phyloP scores from a whole-genome alignment of 2,797 vertebrate species.

The Xyrichtys novacula region DNA sequence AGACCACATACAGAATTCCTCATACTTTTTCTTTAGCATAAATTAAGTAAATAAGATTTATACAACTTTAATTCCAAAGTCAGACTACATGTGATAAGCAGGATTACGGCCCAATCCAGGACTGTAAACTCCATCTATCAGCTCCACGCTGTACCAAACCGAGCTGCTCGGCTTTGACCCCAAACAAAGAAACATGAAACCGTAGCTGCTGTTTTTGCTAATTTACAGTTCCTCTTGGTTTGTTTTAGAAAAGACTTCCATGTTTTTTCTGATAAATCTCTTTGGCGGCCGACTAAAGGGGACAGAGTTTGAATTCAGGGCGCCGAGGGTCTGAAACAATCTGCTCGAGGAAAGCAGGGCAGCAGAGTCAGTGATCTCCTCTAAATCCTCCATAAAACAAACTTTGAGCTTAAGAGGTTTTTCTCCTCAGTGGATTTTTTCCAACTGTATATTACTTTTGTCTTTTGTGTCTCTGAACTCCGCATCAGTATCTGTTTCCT shows the following conservation, averaged over 20 bases:
- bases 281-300: background rate
- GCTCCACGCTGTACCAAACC: background rate
- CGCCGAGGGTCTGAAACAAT: background rate
- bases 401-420: background rate
- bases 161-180: background rate
- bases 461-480: too few relatives aligned
- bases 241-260: background rate
- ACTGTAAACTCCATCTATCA: background rate
- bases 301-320: background rate
- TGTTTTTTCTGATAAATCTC: background rate
- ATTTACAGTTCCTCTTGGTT: background rate
- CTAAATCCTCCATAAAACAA: background rate
- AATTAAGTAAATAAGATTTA: background rate
- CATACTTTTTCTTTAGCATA: too few relatives aligned
- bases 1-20: background rate
- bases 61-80: too few relatives aligned
- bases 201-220: background rate
- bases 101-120: too few relatives aligned
- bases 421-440: background rate
- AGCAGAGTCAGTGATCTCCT: background rate
- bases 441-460: background rate
- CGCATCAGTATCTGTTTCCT: background rate
- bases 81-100: too few relatives aligned
- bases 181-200: background rate
- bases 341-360: background rate